Base-by-base conservation (phyloP, 2,888 invertebrate species). In the Meliscaeva auricollis region DNA sequence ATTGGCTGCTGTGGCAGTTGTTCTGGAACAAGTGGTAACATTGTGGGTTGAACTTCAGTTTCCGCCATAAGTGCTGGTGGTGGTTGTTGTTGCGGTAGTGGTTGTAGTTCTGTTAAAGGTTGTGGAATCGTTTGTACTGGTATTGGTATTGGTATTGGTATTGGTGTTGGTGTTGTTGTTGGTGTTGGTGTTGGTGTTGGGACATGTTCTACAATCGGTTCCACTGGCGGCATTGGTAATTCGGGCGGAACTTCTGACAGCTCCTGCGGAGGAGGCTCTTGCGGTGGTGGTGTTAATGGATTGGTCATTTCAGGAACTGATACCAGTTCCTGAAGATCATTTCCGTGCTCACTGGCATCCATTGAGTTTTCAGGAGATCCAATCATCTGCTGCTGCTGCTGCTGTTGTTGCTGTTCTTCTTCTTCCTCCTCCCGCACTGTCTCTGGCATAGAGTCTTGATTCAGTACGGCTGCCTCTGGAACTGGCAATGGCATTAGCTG, bases 361-460 rank as follows among this genome's bases (percentile, higher is more conserved):
- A 78, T 76, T 32, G 82, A 74, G 9, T 84, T 83, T 15, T 87
- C 87, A 13, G 87, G 82, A 13, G 87, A 87, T 17, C 70, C 82
- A 30, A 79, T 64, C 6, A 69, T 74, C 48, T 74, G 77, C 5
- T 74, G 48, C 3, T 80, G 80, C n/a, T 82, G 87, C 46, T n/a
- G n/a, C n/a, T n/a, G n/a, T n/a, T n/a, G n/a, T n/a, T 74, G 77
- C 7, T 73, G 48, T 4, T 80, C 77, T 17, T 85, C 84, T 64
- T 85, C 81, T 17, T 87, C 81, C 15, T 69, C 79, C 8, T 84
- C 79, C 1, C 76, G 46, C 0, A 76, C 35, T 11, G 76, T 85
- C 41, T 85, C 85, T 17, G 85, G 85, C 81, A 85, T 85, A 5
- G 85, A 81, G 20, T 85, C 85, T 35, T 81, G 85, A 62, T 54